phyloP scores from a whole-genome alignment of 2,888 invertebrate species.

The Amphipyra tragopoginis region DNA sequence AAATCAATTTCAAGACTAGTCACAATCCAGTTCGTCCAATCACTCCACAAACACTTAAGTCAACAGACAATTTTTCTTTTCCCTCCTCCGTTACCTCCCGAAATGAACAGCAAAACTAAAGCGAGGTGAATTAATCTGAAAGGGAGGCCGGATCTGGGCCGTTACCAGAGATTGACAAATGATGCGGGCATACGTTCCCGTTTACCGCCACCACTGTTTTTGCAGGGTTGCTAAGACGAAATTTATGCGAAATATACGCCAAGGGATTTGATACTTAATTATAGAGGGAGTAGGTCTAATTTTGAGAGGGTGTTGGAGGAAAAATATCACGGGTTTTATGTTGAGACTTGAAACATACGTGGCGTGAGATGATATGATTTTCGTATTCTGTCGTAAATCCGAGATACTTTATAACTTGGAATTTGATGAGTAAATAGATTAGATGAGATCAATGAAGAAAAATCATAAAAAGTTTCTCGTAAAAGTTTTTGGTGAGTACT shows the following conservation, averaged over 20 bases:
- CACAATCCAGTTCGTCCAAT: conserved; percentile 28
- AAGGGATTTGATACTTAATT: conserved; percentile 46
- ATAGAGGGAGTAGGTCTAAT: conserved; percentile 10
- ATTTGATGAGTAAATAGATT: not conserved
- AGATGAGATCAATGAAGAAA: not conserved
- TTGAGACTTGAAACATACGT: conserved; percentile 32
- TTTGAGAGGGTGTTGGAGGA: conserved; percentile 7
- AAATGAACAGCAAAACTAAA: conserved; percentile 61
- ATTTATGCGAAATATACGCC: conserved; percentile 44
- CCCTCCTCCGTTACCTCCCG: conserved; percentile 15
- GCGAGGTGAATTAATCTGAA: conserved; percentile 58
- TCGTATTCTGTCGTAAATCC: conserved; percentile 28
- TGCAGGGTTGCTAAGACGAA: conserved; percentile 49
- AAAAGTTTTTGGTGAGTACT: no score
- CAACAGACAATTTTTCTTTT: conserved; percentile 10
- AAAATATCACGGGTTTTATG: conserved; percentile 33
- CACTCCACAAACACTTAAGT: conserved; percentile 25
- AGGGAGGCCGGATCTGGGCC: conserved; percentile 44
- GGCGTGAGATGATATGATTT: conserved; percentile 44
- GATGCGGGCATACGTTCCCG: conserved; percentile 60
- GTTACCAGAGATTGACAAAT: conserved; percentile 63
- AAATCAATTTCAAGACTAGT: conserved; percentile 19
- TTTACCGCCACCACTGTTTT: conserved; percentile 51
- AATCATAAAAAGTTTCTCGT: no score
- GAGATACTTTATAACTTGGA: conserved; percentile 19